These are phyloP conservation scores for Scomber scombrus DNA, from an alignment of 2,113 vertebrate species.

Conservation along the genomic window DNA sequence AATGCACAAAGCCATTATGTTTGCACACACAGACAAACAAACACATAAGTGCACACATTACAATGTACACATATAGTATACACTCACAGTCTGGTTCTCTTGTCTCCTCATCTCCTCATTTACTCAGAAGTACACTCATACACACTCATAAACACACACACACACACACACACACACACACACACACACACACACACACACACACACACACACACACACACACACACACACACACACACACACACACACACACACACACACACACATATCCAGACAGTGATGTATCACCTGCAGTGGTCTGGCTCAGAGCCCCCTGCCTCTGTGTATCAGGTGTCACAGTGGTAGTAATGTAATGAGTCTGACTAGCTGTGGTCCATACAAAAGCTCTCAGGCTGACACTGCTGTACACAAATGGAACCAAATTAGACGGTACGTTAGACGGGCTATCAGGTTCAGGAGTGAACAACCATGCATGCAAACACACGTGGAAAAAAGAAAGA, in stretches of 20 bases:
- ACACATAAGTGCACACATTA: conserved; percentile 15
- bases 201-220: neutral
- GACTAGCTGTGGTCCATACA: conserved; percentile 21
- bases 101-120: conserved; percentile 40
- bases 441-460: conserved; percentile 31
- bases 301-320: conserved; percentile 26
- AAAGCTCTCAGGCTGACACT: conserved; percentile 23
- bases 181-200: too few species aligned
- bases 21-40: neutral
- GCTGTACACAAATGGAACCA: conserved; percentile 29
- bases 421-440: conserved; percentile 20
- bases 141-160: too few species aligned
- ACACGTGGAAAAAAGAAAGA: conserved; percentile 11
- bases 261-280: conserved; percentile 22
- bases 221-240: conserved; percentile 1
- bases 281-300: conserved; percentile 52
- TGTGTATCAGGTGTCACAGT: conserved; percentile 59
- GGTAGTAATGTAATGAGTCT: conserved; percentile 63
- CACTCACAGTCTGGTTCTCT: conserved; percentile 11
- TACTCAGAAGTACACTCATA: conserved; percentile 1
- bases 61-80: neutral
- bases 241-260: conserved; percentile 32
- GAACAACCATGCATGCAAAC: conserved; percentile 9
- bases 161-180: conserved; percentile 1
- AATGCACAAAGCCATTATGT: neutral